Percentiles rank a stretch among this genome's conserved stretches.
Evolutionary conservation across 92 coral and sea anemone species (phyloP).

Genomic region (Umimayanthus chanpuru): DNA sequence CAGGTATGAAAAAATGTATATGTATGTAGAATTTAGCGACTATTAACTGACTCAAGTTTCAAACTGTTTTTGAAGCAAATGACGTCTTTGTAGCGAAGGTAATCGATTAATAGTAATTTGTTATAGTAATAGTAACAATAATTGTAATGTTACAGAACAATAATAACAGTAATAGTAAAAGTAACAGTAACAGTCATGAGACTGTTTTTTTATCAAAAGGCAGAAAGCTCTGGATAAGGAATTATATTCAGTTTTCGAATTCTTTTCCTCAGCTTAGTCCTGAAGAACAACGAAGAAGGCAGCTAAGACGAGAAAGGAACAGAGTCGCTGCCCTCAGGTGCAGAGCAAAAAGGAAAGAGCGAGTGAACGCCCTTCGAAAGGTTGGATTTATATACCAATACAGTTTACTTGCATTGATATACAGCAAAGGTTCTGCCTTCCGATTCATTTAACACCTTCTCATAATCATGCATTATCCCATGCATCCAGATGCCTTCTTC

Average conservation of each 20-base stretch:
- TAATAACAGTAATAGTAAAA: not conserved
- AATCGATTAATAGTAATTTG: not conserved
- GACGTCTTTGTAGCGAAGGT: not conserved
- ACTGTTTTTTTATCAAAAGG: not conserved
- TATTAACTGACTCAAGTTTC: no score
- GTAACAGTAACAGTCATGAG: not conserved
- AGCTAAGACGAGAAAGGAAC: conserved; percentile 36
- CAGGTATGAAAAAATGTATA: no score
- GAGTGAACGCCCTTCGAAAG: conserved; percentile 26
- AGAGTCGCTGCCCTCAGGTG: conserved; percentile 42
- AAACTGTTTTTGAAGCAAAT: no score
- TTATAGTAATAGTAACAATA: no score
- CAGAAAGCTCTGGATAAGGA: not conserved
- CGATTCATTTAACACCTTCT: no score
- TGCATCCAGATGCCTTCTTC: not conserved
- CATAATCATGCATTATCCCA: not conserved
- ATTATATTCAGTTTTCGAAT: not conserved
- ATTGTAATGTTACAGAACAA: no score
- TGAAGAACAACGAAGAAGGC: conserved; percentile 15
- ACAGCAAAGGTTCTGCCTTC: no score
- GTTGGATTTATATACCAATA: not conserved
- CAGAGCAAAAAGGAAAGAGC: conserved; percentile 24
- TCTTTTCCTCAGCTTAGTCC: conserved; percentile 24
- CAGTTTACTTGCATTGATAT: not conserved
- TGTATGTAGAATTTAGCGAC: no score